A percentile compares a stretch with the other conserved stretches of the same genome.
Conservation (phyloP, 2,888 invertebrate genomes). For the Rutpela maculata region DNA sequence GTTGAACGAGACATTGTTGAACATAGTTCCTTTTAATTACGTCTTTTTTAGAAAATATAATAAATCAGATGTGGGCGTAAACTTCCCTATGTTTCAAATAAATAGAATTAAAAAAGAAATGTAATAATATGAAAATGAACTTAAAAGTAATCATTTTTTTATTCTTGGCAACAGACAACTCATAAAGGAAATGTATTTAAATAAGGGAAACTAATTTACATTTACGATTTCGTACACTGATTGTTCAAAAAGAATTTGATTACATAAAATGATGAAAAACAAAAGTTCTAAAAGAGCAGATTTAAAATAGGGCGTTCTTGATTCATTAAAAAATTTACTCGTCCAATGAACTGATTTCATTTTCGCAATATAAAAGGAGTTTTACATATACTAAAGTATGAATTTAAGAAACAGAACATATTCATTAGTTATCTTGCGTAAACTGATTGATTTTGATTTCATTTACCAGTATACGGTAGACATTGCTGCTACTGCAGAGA, state of each 20-base stretch:
- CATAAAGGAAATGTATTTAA: neutral
- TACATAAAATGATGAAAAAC: neutral
- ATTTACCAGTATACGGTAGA: too few relatives aligned
- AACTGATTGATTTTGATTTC: too few relatives aligned
- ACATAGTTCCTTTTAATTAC: neutral
- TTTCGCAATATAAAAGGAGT: too few relatives aligned
- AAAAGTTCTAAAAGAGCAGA: too few relatives aligned
- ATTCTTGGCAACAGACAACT: neutral
- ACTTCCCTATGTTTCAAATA: neutral
- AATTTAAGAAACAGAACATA: too few relatives aligned
- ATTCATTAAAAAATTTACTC: too few relatives aligned
- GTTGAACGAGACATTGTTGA: neutral
- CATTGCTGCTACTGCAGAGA: too few relatives aligned
- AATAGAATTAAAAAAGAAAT: neutral
- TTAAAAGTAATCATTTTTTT: neutral
- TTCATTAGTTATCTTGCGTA: too few relatives aligned
- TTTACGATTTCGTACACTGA: neutral
- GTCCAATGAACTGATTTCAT: too few relatives aligned
- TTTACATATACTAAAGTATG: too few relatives aligned
- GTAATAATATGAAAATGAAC: neutral
- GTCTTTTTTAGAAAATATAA: neutral
- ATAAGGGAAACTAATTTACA: neutral
- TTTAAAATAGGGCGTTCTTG: too few relatives aligned
- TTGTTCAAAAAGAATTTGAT: constrained; percentile 2
- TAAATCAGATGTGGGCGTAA: neutral